A percentile compares a stretch with the other conserved stretches of the same genome.
Evolutionary conservation across 1,140 invertebrate genomes (phyloP).

Genomic region (Aporrectodea caliginosa): DNA sequence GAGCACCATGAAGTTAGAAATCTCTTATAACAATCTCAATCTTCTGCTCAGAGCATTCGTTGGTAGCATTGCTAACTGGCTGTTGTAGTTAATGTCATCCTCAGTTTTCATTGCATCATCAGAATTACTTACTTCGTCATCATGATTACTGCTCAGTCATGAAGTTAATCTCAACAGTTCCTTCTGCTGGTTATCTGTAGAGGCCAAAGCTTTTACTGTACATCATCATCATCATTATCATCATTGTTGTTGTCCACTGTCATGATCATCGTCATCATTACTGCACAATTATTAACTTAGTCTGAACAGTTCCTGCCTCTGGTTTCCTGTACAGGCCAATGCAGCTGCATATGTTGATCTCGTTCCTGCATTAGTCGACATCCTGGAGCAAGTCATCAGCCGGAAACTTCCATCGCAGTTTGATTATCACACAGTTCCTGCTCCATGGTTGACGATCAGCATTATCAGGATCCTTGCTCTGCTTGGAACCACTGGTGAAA

Average conservation of each 20-base stretch:
- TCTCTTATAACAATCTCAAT: too few relatives aligned
- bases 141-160: too few relatives aligned
- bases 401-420: slow-evolving; percentile 42
- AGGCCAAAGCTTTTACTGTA: too few relatives aligned
- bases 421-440: slow-evolving; percentile 48
- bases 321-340: slow-evolving; percentile 4
- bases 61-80: too few relatives aligned
- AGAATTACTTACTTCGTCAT: too few relatives aligned
- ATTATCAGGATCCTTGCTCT: slow-evolving; percentile 41
- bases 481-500: slow-evolving; percentile 37
- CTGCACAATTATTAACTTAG: not conserved
- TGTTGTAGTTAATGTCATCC: not conserved
- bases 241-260: too few relatives aligned
- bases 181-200: too few relatives aligned
- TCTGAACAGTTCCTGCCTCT: not conserved
- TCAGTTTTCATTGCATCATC: too few relatives aligned
- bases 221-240: too few relatives aligned
- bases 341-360: slow-evolving; percentile 14
- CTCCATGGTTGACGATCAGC: slow-evolving; percentile 51
- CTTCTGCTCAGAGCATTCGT: slow-evolving; percentile 1
- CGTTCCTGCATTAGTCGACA: slow-evolving; percentile 32
- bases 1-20: too few relatives aligned
- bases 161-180: too few relatives aligned
- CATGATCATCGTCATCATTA: too few relatives aligned
- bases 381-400: slow-evolving; percentile 38